Conservation (phyloP, 2,888 invertebrate genomes). For the Spilosoma lubricipeda region DNA sequence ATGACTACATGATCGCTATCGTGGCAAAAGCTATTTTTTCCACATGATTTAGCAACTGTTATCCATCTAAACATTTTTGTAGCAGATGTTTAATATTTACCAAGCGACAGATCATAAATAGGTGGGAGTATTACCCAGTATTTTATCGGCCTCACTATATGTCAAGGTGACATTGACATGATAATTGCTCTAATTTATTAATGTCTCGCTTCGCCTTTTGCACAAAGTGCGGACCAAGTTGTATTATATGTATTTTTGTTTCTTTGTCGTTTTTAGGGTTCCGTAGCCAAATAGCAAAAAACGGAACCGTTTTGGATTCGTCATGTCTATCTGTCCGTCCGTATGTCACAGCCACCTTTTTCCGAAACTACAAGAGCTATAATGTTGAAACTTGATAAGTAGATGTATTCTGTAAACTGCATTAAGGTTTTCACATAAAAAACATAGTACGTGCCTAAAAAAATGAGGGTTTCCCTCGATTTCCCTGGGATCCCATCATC, state of each 20-base stretch:
- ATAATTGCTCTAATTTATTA: constrained; percentile 74
- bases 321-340: no score
- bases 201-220: constrained; percentile 63
- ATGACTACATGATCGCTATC: not conserved
- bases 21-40: not conserved
- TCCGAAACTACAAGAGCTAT: no score
- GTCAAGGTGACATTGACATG: constrained; percentile 70
- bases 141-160: constrained; percentile 49
- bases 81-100: constrained; percentile 13
- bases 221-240: constrained; percentile 53
- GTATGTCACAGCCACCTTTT: no score
- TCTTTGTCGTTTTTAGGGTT: not conserved
- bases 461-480: no score
- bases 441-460: no score
- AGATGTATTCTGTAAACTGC: no score
- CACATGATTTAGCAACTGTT: not conserved
- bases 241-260: not conserved
- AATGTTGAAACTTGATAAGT: no score
- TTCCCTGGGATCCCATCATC: no score
- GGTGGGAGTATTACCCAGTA: constrained; percentile 24
- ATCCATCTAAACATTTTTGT: constrained; percentile 4
- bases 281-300: no score
- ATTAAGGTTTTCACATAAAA: no score
- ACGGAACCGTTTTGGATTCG: no score
- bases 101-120: constrained; percentile 20